A percentile compares a stretch with the other conserved stretches of the same genome.
phyloP scores from a whole-genome alignment of 2,113 vertebrate genomes.

The Tauraco erythrolophus region DNA sequence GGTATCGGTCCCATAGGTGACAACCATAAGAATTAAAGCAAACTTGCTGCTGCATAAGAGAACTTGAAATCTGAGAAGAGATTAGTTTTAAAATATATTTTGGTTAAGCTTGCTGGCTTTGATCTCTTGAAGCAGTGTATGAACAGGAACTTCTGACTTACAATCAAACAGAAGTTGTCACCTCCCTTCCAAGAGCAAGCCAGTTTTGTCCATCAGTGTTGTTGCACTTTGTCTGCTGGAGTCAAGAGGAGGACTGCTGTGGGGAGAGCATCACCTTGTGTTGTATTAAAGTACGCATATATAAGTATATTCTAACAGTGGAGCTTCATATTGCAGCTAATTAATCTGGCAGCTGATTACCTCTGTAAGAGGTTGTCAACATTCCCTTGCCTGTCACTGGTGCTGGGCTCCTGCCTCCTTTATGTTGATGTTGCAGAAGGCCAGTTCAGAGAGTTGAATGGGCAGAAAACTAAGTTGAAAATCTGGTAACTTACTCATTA shows the following conservation, averaged over 20 bases:
- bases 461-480: not conserved
- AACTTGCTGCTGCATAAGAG: not conserved
- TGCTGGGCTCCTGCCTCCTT: not conserved
- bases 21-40: not conserved
- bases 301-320: fast-evolving
- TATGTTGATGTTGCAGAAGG: not conserved
- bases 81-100: not conserved
- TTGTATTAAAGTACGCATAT: not conserved
- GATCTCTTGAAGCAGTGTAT: not conserved
- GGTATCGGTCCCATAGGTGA: fast-evolving
- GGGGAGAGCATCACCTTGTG: not conserved
- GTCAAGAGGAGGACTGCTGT: not conserved
- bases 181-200: not conserved
- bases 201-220: not conserved
- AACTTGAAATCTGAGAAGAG: not conserved
- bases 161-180: not conserved
- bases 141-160: not conserved
- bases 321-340: not conserved
- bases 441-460: not conserved
- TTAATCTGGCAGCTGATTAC: not conserved
- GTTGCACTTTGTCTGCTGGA: not conserved
- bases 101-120: not conserved
- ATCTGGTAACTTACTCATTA: not conserved
- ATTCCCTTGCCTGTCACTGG: not conserved
- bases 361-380: not conserved